Conservation (phyloP, 1,140 invertebrate species). For the Cyclina sinensis region DNA sequence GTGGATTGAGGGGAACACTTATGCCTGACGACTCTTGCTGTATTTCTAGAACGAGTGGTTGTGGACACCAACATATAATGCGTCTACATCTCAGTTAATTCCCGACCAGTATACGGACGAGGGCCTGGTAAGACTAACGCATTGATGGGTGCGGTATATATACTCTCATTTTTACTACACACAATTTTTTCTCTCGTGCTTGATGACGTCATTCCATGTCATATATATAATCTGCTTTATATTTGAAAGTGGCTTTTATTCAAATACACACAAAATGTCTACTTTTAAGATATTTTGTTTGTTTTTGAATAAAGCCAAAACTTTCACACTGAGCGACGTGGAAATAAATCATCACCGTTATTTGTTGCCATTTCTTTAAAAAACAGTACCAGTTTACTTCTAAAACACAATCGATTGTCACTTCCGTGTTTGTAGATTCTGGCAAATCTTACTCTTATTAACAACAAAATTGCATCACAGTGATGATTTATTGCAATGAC, state of each 20-base stretch:
- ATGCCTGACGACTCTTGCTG: slow-evolving; percentile 68
- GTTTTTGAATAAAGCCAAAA: not conserved
- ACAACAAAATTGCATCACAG: not conserved
- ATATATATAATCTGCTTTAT: not conserved
- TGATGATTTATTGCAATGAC: not conserved
- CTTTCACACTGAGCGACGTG: not conserved
- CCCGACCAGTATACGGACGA: slow-evolving; percentile 84
- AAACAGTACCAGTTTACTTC: too few species aligned
- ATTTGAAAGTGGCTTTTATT: not conserved
- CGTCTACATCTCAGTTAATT: slow-evolving; percentile 83
- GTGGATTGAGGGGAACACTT: slow-evolving; percentile 59
- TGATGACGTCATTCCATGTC: not conserved
- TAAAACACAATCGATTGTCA: too few species aligned
- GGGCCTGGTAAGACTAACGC: slow-evolving; percentile 83
- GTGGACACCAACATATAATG: slow-evolving; percentile 83
- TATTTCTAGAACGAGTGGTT: slow-evolving; percentile 84
- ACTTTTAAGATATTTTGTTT: not conserved
- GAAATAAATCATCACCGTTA: not conserved
- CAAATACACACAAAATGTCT: not conserved
- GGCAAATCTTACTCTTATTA: too few species aligned
- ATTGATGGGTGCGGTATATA: slow-evolving; percentile 68
- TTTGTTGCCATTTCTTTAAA: too few species aligned
- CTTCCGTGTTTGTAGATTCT: too few species aligned
- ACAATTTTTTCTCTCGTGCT: not conserved
- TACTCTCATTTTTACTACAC: slow-evolving; percentile 10